Evolutionary conservation across 2,888 invertebrate genomes (phyloP).

Genomic region (Gari tellinella): DNA sequence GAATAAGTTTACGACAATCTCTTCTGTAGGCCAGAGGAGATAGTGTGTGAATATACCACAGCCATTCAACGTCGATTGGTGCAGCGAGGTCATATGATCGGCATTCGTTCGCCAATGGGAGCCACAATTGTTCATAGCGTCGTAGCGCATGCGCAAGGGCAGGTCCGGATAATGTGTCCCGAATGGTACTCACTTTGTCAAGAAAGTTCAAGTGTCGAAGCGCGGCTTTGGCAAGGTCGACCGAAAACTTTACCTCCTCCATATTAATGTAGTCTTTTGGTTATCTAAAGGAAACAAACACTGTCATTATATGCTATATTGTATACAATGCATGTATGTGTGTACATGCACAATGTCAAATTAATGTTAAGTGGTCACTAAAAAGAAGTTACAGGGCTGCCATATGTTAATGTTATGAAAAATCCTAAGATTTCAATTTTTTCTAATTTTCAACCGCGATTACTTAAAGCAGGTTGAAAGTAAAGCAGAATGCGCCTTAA

Average conservation of each 20-base stretch:
- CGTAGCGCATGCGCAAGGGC: slow-evolving; percentile 29
- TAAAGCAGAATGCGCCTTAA: too few species aligned
- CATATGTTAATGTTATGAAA: too few species aligned
- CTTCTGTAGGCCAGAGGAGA: slow-evolving; percentile 45
- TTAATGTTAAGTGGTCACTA: too few species aligned
- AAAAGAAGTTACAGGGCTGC: too few species aligned
- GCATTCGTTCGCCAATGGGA: slow-evolving; percentile 42
- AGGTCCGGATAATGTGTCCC: slow-evolving; percentile 23
- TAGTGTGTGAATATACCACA: slow-evolving; percentile 54
- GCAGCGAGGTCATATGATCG: slow-evolving; percentile 24
- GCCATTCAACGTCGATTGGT: slow-evolving; percentile 49
- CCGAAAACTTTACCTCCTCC: slow-evolving; percentile 38
- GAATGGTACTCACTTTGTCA: slow-evolving; percentile 33
- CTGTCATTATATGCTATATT: too few species aligned
- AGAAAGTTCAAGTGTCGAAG: slow-evolving; percentile 40
- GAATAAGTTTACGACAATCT: slow-evolving; percentile 46
- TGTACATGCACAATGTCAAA: too few species aligned
- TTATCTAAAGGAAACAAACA: too few species aligned
- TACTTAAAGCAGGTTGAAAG: too few species aligned
- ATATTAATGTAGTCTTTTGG: too few species aligned
- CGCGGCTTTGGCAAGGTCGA: slow-evolving; percentile 45
- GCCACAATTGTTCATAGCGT: slow-evolving; percentile 55
- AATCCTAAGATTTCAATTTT: too few species aligned
- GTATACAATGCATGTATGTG: too few species aligned
- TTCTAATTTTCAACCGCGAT: too few species aligned